Evolutionary conservation across 2,797 vertebrate genomes (phyloP).

Genomic region (Fistularia tabacaria): DNA sequence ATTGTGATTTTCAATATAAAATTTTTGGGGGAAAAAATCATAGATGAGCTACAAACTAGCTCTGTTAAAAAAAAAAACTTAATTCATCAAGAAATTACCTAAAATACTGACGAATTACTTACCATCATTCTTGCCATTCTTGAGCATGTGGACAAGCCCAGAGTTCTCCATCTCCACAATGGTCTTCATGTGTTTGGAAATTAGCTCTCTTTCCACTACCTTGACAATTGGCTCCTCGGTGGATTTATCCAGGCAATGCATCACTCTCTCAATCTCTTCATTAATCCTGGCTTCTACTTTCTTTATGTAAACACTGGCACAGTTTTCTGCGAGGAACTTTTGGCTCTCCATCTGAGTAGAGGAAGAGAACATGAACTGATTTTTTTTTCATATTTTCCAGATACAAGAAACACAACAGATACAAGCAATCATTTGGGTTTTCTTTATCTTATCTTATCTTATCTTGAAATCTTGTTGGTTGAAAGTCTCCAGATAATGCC

Average conservation of each 20-base stretch:
- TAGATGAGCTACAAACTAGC: too few species aligned
- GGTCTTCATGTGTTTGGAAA: constrained; percentile 98
- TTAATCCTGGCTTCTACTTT: constrained; percentile 98
- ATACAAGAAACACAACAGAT: too few species aligned
- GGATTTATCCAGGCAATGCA: constrained; percentile 97
- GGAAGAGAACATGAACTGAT: constrained; percentile 5
- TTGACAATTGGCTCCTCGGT: constrained; percentile 97
- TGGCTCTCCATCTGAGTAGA: constrained; percentile 93
- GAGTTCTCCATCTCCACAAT: constrained; percentile 99
- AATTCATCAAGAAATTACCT: not conserved
- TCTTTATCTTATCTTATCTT: too few species aligned
- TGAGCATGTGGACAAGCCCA: constrained; percentile 95
- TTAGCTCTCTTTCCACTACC: constrained; percentile 94
- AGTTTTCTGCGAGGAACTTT: constrained; percentile 97
- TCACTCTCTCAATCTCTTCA: constrained; percentile 96
- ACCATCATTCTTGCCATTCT: constrained; percentile 97
- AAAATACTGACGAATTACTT: not conserved
- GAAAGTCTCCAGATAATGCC: too few species aligned
- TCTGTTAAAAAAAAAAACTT: too few species aligned
- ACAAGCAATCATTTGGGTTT: too few species aligned
- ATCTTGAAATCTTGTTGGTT: too few species aligned
- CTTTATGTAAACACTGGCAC: constrained; percentile 97
- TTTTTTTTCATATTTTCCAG: too few species aligned
- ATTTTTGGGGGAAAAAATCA: too few species aligned
- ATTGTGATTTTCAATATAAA: too few species aligned